Percentiles rank a stretch among this genome's conserved stretches.
These are phyloP conservation scores for Drosophila rellima DNA, from an alignment of 2,888 invertebrate species.

Conservation along the genomic window DNA sequence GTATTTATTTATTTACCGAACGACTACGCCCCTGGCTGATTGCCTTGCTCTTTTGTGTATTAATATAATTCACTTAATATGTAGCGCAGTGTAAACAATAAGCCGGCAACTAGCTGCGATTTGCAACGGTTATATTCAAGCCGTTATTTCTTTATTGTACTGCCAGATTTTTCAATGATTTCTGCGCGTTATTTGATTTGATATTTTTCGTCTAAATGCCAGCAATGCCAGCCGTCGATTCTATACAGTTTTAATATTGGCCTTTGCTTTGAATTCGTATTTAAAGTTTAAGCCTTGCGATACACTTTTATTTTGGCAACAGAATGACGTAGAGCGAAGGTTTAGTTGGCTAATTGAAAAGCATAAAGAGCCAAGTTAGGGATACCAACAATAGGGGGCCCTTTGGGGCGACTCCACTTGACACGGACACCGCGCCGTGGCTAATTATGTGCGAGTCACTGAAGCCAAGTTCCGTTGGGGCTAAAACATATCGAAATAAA, in stretches of 20 bases:
- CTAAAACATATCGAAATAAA: conserved; percentile 40
- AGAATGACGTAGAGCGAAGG: conserved; percentile 49
- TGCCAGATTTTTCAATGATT: conserved; percentile 45
- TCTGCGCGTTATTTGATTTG: conserved; percentile 38
- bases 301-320: conserved; percentile 17
- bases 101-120: conserved; percentile 54
- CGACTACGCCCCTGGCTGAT: conserved; percentile 8
- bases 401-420: conserved; percentile 30
- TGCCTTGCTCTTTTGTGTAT: conserved; percentile 26
- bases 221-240: conserved; percentile 53
- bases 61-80: conserved; percentile 22
- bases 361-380: conserved; percentile 15
- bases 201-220: conserved; percentile 49
- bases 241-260: conserved; percentile 39
- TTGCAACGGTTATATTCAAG: conserved; percentile 49
- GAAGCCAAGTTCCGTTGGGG: conserved; percentile 64
- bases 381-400: conserved; percentile 38
- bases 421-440: conserved; percentile 52
- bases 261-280: conserved; percentile 41
- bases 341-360: conserved; percentile 57
- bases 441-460: conserved; percentile 62
- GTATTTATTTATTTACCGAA: background rate
- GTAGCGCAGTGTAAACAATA: conserved; percentile 31
- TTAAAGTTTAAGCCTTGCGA: conserved; percentile 42
- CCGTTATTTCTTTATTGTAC: conserved; percentile 51